These are phyloP conservation scores for Coracias cyanogaster DNA, from an alignment of 2,797 vertebrate genomes.

Conservation along the genomic window DNA sequence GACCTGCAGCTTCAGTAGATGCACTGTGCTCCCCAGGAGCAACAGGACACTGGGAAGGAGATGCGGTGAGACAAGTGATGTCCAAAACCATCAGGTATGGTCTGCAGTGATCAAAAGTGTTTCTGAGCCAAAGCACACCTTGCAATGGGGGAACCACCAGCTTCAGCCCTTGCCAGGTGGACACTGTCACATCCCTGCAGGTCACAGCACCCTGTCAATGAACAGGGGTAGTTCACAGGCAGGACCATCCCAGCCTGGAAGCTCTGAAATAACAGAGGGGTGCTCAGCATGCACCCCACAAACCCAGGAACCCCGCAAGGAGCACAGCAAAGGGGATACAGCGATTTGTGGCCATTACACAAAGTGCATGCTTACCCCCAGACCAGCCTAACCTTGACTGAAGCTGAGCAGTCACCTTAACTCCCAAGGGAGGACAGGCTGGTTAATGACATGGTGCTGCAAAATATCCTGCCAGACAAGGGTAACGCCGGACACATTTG, in stretches of 20 bases:
- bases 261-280: background rate
- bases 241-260: background rate
- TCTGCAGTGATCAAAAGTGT: accelerated
- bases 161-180: background rate
- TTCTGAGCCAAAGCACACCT: background rate
- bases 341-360: accelerated
- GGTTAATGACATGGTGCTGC: background rate
- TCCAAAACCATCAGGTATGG: background rate
- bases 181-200: accelerated
- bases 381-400: background rate
- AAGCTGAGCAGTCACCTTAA: background rate
- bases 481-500: background rate
- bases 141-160: too few species aligned
- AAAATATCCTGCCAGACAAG: background rate
- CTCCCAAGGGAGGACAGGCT: accelerated
- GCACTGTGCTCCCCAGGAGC: background rate
- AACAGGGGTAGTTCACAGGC: background rate
- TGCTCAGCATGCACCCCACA: accelerated
- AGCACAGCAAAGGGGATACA: background rate
- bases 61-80: background rate
- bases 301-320: background rate
- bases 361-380: background rate
- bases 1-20: accelerated
- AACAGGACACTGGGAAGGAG: background rate
- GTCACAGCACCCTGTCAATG: accelerated